Conservation (phyloP, 2,888 invertebrate genomes). For the Odontothrips loti region DNA sequence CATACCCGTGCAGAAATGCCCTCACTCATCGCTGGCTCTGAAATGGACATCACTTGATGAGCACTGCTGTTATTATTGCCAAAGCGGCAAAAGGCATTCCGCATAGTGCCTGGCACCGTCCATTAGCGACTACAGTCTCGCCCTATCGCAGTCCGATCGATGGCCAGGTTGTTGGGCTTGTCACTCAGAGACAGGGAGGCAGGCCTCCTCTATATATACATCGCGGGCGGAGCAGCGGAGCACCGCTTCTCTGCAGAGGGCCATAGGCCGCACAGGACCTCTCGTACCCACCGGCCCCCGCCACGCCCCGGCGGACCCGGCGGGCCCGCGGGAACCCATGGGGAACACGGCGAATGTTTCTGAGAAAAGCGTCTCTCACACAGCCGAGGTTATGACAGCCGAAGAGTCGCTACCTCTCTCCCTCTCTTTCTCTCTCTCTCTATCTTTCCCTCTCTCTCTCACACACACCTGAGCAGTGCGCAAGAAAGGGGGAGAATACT, state of each 20-base stretch:
- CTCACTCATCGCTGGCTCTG: not conserved
- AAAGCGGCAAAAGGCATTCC: too few relatives aligned
- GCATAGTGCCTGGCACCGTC: not conserved
- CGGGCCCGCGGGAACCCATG: not conserved
- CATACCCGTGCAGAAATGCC: not conserved
- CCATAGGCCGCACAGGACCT: not conserved
- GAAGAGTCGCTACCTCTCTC: not conserved
- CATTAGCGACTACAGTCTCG: not conserved
- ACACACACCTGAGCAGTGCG: not conserved
- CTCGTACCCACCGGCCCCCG: not conserved
- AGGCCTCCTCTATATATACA: too few relatives aligned
- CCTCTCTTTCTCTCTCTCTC: too few relatives aligned
- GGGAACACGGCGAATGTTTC: constrained; percentile 19
- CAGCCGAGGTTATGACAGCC: constrained; percentile 7
- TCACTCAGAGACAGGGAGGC: not conserved
- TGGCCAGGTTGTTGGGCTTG: not conserved
- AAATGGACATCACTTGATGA: too few relatives aligned
- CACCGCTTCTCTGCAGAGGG: too few relatives aligned
- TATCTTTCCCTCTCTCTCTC: not conserved
- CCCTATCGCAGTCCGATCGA: too few relatives aligned
- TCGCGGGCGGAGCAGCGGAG: too few relatives aligned
- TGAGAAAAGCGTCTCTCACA: constrained; percentile 14
- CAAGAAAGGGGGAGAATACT: too few relatives aligned
- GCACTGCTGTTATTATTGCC: not conserved
- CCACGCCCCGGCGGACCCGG: not conserved